Base-by-base conservation (phyloP, 2,888 invertebrate genomes). In the Luperina testacea region DNA sequence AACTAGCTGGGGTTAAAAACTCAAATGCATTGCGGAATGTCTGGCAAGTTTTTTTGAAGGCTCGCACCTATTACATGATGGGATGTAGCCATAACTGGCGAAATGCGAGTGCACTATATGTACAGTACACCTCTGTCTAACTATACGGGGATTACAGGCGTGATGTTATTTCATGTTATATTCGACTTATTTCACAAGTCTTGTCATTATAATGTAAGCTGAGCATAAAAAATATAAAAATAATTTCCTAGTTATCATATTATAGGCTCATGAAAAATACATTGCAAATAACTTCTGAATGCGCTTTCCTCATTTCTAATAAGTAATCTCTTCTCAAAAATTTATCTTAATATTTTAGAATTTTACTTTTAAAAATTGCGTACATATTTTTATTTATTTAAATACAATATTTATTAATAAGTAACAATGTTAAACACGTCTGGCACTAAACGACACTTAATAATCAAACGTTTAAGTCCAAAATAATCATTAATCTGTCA, bases 381-480 rank as follows among this genome's bases (percentile, higher is more conserved):
- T 90, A 89, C 88, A 83, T 90, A 83, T 89, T 71, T 89, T 71
- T 61, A 71, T 75, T 87, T 86, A 87, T 87, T 83, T 87, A 89
- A 90, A 90, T 90, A 90, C 86, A 88, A 84, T 89, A 88, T 88
- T 89, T 89, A 89, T 89, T 91, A 90, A 90, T 92, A 92, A 94
- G 92, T 93, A 94, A 94, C 94, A 94, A 92, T 92, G 84, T 90
- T 89, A 91, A 92, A 91, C 88, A 90, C 85, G 90, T 92, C 92
- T 94, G 94, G 94, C 94, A 94, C 94, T 92, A 92, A 90, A 90
- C 87, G 89, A 90, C 90, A 91, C 85, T 87, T 90, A 89, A 84
- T 78, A 87, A 82, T 78, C 72, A 81, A 83, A 80, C 78, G 72
- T 78, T 76, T 51, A 75, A 77, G 84, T 90, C 78, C 83, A 82